Base-by-base conservation (phyloP, 2,797 vertebrate genomes). In the Dipus sagitta region DNA sequence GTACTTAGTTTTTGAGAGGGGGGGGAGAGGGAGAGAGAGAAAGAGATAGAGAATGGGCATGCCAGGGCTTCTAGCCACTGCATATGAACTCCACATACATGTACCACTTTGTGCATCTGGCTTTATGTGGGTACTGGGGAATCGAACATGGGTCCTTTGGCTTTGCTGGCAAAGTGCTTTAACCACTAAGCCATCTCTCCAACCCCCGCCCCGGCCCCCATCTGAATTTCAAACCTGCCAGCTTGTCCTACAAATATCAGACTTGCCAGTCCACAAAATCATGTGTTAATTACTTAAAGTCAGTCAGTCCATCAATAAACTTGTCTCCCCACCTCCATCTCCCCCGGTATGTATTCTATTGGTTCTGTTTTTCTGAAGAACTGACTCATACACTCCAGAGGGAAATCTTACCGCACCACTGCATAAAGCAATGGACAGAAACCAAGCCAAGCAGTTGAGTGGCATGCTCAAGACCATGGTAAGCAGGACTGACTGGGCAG, bases 291-390 rank as follows among this genome's bases (percentile, higher is more conserved):
- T 65, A 20, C 34, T 76, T 71, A 77, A 88, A 96, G 71, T 80
- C 34, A 92, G 42, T 38, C 65, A 77, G 13, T 24, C n/a, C 77
- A 32, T 1, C 8, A 5, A 24, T 38, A 38, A 38, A 38, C 38
- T 38, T 38, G 38, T 11, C 65, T 23, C 20, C 6, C 30, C 14
- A 9, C 12, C 11, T 60, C 18, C 42, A 15, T 67, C 21, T 28
- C 2, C 21, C 0, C n/a, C 8, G 34, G 14, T 67, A 13, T 42
- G 15, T 72, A 6, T 14, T 83, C 24, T 92, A n/a, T 2, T 83
- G 70, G 64, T 78, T 91, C 64, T 54, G 1, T 34, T 77, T 85
- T 47, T 91, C 65, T 82, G 54, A 26, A 87, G 76, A 96, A 70
- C 28, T 86, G 64, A 95, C 28, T 75, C 18, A 96, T 11, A 72